These are phyloP conservation scores for Peromyscus melanophrys DNA, from an alignment of 2,797 vertebrate genomes.

Conservation along the genomic window DNA sequence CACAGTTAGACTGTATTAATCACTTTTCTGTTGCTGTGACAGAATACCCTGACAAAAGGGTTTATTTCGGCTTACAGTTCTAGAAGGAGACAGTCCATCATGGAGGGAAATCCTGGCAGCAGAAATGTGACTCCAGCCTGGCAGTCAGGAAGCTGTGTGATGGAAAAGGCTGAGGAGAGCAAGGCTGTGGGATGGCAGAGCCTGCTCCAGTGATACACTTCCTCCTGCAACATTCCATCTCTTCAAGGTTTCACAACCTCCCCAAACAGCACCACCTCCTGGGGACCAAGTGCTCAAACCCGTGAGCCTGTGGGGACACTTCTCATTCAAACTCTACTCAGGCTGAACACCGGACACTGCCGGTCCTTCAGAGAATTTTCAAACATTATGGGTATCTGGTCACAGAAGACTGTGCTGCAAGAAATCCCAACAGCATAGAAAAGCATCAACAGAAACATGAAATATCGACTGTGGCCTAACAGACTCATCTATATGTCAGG, in stretches of 20 bases:
- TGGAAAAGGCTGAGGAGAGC: neutral
- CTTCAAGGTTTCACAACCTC: neutral
- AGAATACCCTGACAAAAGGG: neutral
- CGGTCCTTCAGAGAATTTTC: conserved; percentile 32
- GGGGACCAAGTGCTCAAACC: neutral
- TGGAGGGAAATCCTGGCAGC: neutral
- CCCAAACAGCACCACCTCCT: neutral
- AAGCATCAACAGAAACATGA: conserved; percentile 32
- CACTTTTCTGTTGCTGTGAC: neutral
- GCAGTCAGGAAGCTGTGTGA: neutral
- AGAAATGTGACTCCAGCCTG: no score
- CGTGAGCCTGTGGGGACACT: neutral
- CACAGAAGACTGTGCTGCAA: neutral
- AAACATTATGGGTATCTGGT: neutral
- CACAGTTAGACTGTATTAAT: neutral
- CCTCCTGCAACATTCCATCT: neutral
- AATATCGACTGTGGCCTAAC: conserved; percentile 12
- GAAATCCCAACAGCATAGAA: neutral
- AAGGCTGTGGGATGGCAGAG: neutral
- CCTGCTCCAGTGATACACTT: neutral
- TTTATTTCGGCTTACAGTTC: neutral
- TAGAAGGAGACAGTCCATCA: neutral
- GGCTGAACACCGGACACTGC: neutral
- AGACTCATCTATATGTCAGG: conserved; percentile 2
- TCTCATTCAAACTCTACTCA: neutral